Conservation (phyloP, 2,113 vertebrate species). For the Galemys pyrenaicus region DNA sequence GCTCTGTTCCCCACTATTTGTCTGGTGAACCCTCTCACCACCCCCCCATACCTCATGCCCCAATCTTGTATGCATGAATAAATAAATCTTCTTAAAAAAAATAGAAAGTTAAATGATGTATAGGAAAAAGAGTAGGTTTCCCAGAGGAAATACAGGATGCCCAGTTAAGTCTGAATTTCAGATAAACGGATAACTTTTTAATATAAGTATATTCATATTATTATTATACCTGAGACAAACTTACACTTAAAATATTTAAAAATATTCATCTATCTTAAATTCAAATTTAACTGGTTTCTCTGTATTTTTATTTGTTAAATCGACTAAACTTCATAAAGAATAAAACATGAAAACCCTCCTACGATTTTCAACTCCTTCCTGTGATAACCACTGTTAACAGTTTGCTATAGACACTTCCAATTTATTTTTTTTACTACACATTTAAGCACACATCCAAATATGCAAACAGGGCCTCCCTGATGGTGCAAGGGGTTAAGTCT, state of each 20-base stretch:
- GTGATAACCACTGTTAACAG: background rate
- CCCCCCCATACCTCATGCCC: no score
- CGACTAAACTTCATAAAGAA: background rate
- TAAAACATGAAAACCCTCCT: background rate
- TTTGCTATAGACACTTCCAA: background rate
- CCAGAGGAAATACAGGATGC: background rate
- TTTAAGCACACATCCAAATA: no score
- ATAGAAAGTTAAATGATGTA: background rate
- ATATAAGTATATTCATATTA: background rate
- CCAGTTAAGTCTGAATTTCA: conserved; percentile 8
- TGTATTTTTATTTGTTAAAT: background rate
- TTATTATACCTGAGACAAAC: background rate
- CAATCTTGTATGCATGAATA: no score
- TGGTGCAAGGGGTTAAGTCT: no score
- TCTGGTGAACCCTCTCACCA: no score
- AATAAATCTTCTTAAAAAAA: no score
- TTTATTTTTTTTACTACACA: background rate
- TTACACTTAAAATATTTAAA: background rate
- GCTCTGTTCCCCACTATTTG: no score
- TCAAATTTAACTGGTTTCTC: background rate
- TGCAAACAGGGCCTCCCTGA: no score
- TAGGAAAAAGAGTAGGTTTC: background rate
- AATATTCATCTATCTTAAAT: background rate
- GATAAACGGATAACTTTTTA: background rate
- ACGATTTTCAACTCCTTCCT: background rate